Base-by-base conservation (phyloP, 2,797 vertebrate species). In the Sebastes iracundus region DNA sequence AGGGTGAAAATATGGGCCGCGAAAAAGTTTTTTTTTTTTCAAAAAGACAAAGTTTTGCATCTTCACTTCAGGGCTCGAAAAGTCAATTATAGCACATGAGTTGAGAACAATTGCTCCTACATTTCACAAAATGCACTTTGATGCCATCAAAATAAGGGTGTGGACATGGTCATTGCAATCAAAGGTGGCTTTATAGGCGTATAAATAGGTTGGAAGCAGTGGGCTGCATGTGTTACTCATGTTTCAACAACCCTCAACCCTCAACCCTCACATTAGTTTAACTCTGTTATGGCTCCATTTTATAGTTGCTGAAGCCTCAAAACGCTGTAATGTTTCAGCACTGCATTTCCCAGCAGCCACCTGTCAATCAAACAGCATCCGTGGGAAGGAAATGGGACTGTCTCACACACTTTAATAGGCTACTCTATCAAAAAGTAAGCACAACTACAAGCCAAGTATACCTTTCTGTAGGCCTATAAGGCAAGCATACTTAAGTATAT, bases 301-400 rank as follows among this genome's bases (percentile, higher is more conserved):
- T 5, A 7, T 25, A 6, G 27, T 30, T 32, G 38, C 35, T 18
- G 6, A 14, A 1, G 28, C 7, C 46, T 30, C 28, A n/a, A 5
- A 2, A 23, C 0, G 0, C 25, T 72, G 27, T n/a, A 52, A n/a
- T 1, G 20, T 52, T 52, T 52, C 49, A 52, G 49, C 13, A 52
- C 67, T 69, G 18, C 60, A n/a, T 73, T 75, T 68, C 46, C 71
- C 66, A 70, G 30, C 13, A 63, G 22, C 53, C 71, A 61, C 63
- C 46, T 30, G 33, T 27, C 33, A 63, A 13, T 72, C 22, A 65
- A 38, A 28, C 52, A 22, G 18, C 5, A 1, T 25, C 2, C 12
- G 16, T 23, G 16, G 13, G 42, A 33, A 65, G 11, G 14, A 35
- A 11, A 10, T 2, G 30, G 9, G 14, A 64, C 16, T 7, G 23